Percentiles rank a stretch among this genome's conserved stretches.
phyloP scores from a whole-genome alignment of 2,797 vertebrate genomes.

The Fistularia tabacaria region DNA sequence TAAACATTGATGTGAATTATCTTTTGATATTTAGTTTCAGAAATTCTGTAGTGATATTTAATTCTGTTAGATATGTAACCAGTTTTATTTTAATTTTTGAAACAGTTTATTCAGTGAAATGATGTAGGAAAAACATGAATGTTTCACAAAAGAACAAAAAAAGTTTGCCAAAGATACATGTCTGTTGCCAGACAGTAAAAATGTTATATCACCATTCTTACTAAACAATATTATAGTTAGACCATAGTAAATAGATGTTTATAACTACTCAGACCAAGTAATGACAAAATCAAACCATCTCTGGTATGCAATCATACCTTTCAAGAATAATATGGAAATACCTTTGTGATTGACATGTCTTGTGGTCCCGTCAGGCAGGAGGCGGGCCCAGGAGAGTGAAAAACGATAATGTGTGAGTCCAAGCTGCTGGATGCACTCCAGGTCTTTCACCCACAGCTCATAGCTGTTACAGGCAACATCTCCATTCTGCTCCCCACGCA shows the following conservation, averaged over 20 bases:
- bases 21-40: no score
- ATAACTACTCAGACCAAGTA: no score
- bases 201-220: no score
- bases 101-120: background rate
- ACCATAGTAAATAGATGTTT: no score
- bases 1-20: no score
- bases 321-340: conserved; percentile 29
- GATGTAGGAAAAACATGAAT: background rate
- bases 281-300: no score
- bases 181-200: no score
- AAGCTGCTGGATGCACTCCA: conserved; percentile 91
- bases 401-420: conserved; percentile 94
- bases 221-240: no score
- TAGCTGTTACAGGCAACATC: conserved; percentile 93
- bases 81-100: background rate
- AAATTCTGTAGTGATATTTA: no score
- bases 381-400: conserved; percentile 94
- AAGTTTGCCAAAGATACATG: no score
- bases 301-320: no score
- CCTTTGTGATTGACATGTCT: conserved; percentile 89
- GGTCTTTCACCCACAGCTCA: conserved; percentile 90
- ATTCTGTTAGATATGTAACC: no score
- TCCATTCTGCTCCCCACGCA: conserved; percentile 86
- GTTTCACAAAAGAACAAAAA: background rate
- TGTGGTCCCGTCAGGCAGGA: conserved; percentile 91